phyloP scores from a whole-genome alignment of 2,888 invertebrate species.

The Oscheius onirici region DNA sequence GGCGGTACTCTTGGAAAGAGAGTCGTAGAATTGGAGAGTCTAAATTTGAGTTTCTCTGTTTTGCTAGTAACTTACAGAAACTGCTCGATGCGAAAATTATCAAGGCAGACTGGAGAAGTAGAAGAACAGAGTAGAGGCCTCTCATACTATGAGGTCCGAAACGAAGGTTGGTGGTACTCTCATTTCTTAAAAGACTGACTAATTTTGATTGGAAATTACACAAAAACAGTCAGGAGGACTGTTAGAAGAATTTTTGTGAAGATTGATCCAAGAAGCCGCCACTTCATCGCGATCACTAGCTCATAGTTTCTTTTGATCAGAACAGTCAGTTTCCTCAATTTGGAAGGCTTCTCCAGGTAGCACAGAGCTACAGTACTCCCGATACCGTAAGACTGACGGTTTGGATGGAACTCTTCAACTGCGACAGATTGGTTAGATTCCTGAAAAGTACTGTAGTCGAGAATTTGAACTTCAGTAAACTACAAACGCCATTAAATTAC shows the following conservation, averaged over 20 bases:
- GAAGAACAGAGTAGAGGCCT: background rate
- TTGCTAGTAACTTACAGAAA: background rate
- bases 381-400: conserved; percentile 17
- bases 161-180: conserved; percentile 4
- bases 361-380: conserved; percentile 23
- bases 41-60: background rate
- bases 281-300: background rate
- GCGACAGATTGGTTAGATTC: background rate
- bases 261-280: background rate
- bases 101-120: background rate
- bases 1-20: background rate
- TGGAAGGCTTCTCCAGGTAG: conserved; percentile 10
- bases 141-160: conserved; percentile 12
- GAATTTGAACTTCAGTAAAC: no score
- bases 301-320: background rate
- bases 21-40: background rate
- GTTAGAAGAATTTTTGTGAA: background rate
- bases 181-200: background rate
- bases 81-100: background rate
- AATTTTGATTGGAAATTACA: background rate
- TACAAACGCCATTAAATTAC: no score
- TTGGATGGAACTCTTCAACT: background rate
- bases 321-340: background rate
- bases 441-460: no score
- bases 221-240: background rate